phyloP scores from a whole-genome alignment of 2,113 vertebrate genomes.

The Alouatta palliata region DNA sequence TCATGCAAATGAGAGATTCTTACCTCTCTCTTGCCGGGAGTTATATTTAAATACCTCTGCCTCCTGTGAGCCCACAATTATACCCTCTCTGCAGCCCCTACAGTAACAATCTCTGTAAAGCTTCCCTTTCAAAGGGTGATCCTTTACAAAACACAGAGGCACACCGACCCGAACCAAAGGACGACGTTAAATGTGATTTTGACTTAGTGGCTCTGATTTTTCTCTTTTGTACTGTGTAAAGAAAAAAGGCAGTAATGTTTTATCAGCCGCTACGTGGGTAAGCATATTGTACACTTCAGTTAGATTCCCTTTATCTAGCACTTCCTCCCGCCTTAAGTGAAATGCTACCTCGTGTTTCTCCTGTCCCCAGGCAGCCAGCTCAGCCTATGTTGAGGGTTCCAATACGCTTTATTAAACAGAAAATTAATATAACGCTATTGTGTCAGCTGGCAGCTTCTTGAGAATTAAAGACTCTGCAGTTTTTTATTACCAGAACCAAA shows the following conservation, averaged over 20 bases:
- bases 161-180: constrained; percentile 29
- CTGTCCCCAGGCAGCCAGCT: background rate
- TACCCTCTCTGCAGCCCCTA: background rate
- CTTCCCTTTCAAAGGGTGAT: background rate
- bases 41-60: background rate
- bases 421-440: constrained; percentile 65
- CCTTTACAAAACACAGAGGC: constrained; percentile 22
- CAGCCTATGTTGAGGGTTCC: constrained; percentile 15
- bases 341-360: background rate
- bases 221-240: constrained; percentile 54
- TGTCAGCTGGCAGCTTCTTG: constrained; percentile 48
- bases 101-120: background rate
- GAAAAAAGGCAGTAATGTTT: constrained; percentile 29
- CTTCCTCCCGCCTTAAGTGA: constrained; percentile 31
- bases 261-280: constrained; percentile 55
- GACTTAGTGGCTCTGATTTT: constrained; percentile 68
- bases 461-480: constrained; percentile 36
- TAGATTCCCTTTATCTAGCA: constrained; percentile 47
- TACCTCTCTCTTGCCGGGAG: background rate
- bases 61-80: background rate
- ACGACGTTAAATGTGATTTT: constrained; percentile 53
- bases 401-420: constrained; percentile 70
- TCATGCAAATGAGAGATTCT: background rate
- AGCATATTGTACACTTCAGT: constrained; percentile 66
- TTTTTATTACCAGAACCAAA: constrained; percentile 42